Conservation (phyloP, 2,888 invertebrate genomes). For the Arenicola marina region DNA sequence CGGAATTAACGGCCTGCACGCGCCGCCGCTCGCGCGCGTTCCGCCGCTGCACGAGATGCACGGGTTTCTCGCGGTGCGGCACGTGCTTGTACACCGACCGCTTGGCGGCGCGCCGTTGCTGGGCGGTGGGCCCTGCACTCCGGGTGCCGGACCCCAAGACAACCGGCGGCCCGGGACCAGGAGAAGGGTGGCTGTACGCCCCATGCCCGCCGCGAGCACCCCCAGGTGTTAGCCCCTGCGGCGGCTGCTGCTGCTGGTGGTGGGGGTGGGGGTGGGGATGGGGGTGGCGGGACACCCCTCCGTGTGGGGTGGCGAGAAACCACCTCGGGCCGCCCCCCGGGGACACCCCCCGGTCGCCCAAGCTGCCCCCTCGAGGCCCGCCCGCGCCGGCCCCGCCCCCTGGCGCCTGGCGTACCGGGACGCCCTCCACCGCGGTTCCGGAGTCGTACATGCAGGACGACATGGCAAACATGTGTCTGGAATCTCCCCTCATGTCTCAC, state of each 20-base stretch:
- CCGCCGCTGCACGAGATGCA: conserved; percentile 67
- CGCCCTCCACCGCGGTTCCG: not conserved
- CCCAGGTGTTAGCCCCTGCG: not conserved
- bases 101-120: too few relatives aligned
- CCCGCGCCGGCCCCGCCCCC: not conserved
- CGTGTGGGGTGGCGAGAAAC: too few relatives aligned
- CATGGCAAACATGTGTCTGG: not conserved
- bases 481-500: too few relatives aligned
- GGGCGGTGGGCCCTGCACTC: too few relatives aligned
- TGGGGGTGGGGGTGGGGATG: too few relatives aligned
- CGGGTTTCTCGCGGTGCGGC: conserved; percentile 65
- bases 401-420: not conserved
- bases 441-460: conserved; percentile 1
- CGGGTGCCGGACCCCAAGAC: too few relatives aligned
- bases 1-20: conserved; percentile 71
- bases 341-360: not conserved
- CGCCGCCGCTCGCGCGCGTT: conserved; percentile 70
- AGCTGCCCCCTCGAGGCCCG: not conserved
- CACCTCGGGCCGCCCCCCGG: not conserved
- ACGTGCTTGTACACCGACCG: conserved; percentile 47
- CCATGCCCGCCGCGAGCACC: not conserved
- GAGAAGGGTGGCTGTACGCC: too few relatives aligned
- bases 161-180: too few relatives aligned
- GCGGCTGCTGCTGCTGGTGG: too few relatives aligned
- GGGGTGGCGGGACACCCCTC: too few relatives aligned